Evolutionary conservation across 2,888 invertebrate genomes (phyloP), one percentile per base, ranked within the genome.

Genomic region (Oligia latruncula): DNA sequence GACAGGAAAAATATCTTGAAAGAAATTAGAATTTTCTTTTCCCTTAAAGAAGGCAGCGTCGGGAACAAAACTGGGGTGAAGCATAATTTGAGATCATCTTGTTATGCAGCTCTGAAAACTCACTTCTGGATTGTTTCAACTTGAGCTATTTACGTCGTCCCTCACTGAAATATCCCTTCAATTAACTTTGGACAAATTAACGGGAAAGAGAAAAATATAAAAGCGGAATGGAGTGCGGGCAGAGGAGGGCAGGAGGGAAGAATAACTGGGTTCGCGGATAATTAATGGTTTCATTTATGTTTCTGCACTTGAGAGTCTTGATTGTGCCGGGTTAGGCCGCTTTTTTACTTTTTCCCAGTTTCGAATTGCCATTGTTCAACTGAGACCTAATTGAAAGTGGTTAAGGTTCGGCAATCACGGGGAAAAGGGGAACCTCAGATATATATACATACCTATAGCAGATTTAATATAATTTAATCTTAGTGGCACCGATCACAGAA

Each of bases 251-350:
- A 91, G 91, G 92, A 90, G 92, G 93, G 93, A 93, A 94, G 94
- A 96, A 95, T 95, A 95, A 96, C 95, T 94, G 93, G 93, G 94
- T 94, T 94, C 95, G 92, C 93, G 96, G 95, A 96, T 96, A 97
- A 97, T 96, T 96, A 96, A 97, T 96, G 96, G 95, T 95, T 96
- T 95, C 96, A 96, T 97, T 97, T 96, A 96, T 96, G 95, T 96
- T 96, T 95, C 96, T 96, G 96, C 96, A 96, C 95, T 96, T 96
- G 96, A 96, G 93, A 93, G 95, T 92, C 94, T 92, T 95, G 96
- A 96, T 96, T 96, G 95, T 95, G 95, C 94, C 92, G 94, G 94
- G 95, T 94, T 94, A 92, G 93, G 93, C 92, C 90, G 91, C 93
- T 91, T 93, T 96, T 95, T 93, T 92, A 92, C 91, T 93, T 93